Percentiles rank a stretch among this genome's conserved stretches.
Conservation (phyloP, 2,888 invertebrate species). For the Campopleginae sp. region DNA sequence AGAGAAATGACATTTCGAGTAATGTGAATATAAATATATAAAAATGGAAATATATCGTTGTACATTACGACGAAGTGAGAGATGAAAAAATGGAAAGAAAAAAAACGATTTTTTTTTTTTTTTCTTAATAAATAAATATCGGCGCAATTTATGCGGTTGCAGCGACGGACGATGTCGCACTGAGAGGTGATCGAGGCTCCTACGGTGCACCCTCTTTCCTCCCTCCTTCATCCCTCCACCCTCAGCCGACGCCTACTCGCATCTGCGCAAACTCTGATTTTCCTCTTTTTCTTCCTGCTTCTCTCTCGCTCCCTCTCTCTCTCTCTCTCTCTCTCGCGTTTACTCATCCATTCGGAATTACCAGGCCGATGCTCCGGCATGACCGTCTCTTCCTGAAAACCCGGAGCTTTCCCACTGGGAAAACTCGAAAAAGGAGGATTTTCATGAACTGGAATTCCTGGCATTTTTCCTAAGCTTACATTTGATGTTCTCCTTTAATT, state of each 20-base stretch:
- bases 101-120: neutral
- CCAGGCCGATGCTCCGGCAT: constrained; percentile 19
- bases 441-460: neutral
- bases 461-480: neutral
- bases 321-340: neutral
- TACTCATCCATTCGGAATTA: neutral
- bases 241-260: constrained; percentile 79
- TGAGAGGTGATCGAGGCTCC: constrained; percentile 71
- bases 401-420: constrained; percentile 15
- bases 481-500: constrained; percentile 14
- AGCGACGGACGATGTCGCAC: constrained; percentile 78
- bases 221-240: constrained; percentile 64
- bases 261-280: constrained; percentile 74
- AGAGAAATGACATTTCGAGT: constrained; percentile 7
- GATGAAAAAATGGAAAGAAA: constrained; percentile 21
- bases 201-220: constrained; percentile 42
- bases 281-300: neutral
- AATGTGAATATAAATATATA: neutral
- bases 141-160: constrained; percentile 72
- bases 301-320: neutral
- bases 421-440: constrained; percentile 5
- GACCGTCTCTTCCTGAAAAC: neutral
- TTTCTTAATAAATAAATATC: neutral
- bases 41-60: constrained; percentile 28
- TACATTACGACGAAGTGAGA: constrained; percentile 12